Evolutionary conservation across 1,140 invertebrate species (phyloP), one percentile per base, ranked within the genome.

Genomic region (Eueides isabella): DNA sequence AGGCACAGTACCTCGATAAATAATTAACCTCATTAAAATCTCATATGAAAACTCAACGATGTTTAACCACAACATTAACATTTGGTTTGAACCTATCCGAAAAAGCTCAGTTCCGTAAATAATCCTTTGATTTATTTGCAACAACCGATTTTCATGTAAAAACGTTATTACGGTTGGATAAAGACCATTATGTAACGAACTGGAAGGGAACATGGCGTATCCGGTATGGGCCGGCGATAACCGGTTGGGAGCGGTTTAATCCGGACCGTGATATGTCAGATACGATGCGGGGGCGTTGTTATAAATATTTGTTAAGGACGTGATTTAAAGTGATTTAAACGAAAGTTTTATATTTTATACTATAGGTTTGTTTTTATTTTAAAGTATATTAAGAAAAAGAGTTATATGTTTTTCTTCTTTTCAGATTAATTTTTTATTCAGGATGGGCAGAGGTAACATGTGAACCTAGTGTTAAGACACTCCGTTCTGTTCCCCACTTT

Each of bases 221-320:
- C 76, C 75, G 75, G 75, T 77, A 73, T 72, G 67, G 72, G 70
- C 30, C 55, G 71, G 67, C 71, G 71, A 77, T 77, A 77, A 77
- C 67, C 67, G 35, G 75, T 69, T 73, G 67, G 67, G 63, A 44
- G 67, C 67, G 71, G 71, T 63, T 72, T 72, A 72, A 72, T 76
- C 75, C 75, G 65, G 70, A n/a, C 65, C 65, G 65, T 29, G 61
- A 71, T 63, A 44, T 69, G 68, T 48, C 69, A 63, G 69, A 64
- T 64, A 31, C 26, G 35, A 55, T n/a, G 41, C 14, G 61, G 3
- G 61, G 26, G 61, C 19, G 28, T 44, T 23, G 19, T 26, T 11
- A 55, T 55, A 55, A 55, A 26, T 55, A 55, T 55, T 55, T 11
- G 62, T 64, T 65, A 64, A 31, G 35, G 28, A 48, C 12, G 48